These are phyloP conservation scores for Notodonta dromedarius DNA, from an alignment of 2,888 invertebrate species.

Conservation along the genomic window DNA sequence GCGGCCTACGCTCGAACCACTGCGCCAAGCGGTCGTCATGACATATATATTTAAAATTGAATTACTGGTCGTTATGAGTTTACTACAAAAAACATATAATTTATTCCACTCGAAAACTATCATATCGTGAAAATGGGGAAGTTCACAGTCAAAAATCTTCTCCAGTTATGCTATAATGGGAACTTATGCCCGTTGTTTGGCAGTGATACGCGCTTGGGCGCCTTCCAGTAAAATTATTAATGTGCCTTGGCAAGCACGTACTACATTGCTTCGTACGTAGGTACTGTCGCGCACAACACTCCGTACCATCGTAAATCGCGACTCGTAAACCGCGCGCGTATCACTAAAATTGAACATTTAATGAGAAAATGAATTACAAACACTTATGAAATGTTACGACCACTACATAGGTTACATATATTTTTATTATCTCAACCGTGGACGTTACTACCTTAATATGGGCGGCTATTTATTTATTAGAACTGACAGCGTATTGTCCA, in stretches of 20 bases:
- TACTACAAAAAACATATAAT: no score
- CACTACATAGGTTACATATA: slow-evolving; percentile 57
- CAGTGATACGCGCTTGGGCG: slow-evolving; percentile 43
- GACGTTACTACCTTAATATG: slow-evolving; percentile 45
- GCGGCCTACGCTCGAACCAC: no score
- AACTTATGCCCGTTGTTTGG: slow-evolving; percentile 42
- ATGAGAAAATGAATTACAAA: slow-evolving; percentile 68
- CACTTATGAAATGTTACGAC: slow-evolving; percentile 60
- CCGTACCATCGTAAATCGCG: slow-evolving; percentile 59
- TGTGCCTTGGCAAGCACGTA: slow-evolving; percentile 50
- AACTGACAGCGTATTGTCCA: slow-evolving; percentile 63
- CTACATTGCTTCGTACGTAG: slow-evolving; percentile 30
- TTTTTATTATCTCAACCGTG: slow-evolving; percentile 60
- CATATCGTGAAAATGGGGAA: neutral
- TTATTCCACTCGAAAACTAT: neutral
- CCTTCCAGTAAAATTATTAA: slow-evolving; percentile 55
- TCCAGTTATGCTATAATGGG: slow-evolving; percentile 31
- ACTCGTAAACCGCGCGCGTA: slow-evolving; percentile 55
- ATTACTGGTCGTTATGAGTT: no score
- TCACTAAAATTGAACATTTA: slow-evolving; percentile 72
- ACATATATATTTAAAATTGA: no score
- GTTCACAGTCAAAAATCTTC: slow-evolving; percentile 6
- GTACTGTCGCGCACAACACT: slow-evolving; percentile 59
- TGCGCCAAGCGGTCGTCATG: no score
- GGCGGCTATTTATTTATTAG: slow-evolving; percentile 64